Evolutionary conservation across 2,113 vertebrate genomes (phyloP).

Genomic region (Clarias macrocephalus): DNA sequence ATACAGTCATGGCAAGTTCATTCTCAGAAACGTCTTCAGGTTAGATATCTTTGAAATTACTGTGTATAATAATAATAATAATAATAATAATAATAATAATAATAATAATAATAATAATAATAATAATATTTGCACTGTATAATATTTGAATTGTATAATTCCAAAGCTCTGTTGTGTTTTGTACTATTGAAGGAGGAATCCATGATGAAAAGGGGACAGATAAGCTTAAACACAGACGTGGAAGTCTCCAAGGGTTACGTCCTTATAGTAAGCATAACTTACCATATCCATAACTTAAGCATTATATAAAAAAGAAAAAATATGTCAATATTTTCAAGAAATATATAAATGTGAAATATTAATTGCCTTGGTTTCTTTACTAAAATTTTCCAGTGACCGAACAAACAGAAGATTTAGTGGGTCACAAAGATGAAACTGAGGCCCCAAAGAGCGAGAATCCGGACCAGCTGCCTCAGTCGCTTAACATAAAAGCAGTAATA

Average conservation of each 20-base stretch:
- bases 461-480: background rate
- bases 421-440: background rate
- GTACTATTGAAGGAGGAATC: background rate
- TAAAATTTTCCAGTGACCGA: background rate
- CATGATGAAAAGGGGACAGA: background rate
- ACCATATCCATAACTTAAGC: background rate
- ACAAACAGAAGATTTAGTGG: background rate
- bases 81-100: too few relatives aligned
- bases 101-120: too few relatives aligned
- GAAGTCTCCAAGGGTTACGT: background rate
- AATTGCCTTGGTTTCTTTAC: background rate
- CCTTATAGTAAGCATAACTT: background rate
- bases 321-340: background rate
- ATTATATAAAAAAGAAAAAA: background rate
- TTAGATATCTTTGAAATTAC: background rate
- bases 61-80: background rate
- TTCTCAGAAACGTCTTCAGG: background rate
- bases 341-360: background rate
- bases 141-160: background rate
- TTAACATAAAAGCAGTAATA: background rate
- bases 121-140: background rate
- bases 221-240: background rate
- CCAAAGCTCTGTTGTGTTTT: background rate
- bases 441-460: background rate
- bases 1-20: background rate